Base-by-base conservation (phyloP, 2,888 invertebrate species). In the Erebia palarica region DNA sequence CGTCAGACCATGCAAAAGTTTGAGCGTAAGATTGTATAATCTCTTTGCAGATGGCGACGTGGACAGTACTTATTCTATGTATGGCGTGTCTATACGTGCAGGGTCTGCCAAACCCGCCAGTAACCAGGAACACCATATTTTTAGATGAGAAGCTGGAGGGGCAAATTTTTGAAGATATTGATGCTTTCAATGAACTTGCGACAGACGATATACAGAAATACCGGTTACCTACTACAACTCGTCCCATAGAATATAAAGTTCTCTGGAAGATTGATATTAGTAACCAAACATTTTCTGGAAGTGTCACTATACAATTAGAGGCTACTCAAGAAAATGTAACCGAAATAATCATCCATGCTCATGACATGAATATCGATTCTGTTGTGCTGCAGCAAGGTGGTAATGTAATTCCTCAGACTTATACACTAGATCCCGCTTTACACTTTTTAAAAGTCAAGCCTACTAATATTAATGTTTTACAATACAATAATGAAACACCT, bases 161-260 rank as follows among this genome's bases (percentile, higher is more conserved):
- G 0, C 82, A 82, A 73, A 79, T 86, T 21, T 93, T 93, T 65
- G 91, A 91, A 63, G 61, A 70, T 10, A 58, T 77, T 47, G 73
- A 74, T 53, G 65, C 63, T 2, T 55, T 36, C 42, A 70, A 59
- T 9, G 58, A 55, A 13, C 55, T 63, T 11, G 57, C 63, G n/a
- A 76, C 70, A 51, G 73, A 70, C 0, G 81, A 81, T n/a, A 76
- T 81, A 11, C 65, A 72, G n/a, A 71, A 73, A 14, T 94, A 88
- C 78, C 84, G 94, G 47, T 84, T 95, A 3, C 94, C 94, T 0
- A 88, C 78, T 0, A 89, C 90, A 0, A 91, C 96, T 0, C 77
- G 71, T 16, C 96, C 96, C 0, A 75, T 68, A 0, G 84, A 86
- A 42, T 96, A 96, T 77, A 81, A 89, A 0, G 79, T 96, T 0